Conservation (phyloP, 2,888 invertebrate species). For the Saturnia pavonia region DNA sequence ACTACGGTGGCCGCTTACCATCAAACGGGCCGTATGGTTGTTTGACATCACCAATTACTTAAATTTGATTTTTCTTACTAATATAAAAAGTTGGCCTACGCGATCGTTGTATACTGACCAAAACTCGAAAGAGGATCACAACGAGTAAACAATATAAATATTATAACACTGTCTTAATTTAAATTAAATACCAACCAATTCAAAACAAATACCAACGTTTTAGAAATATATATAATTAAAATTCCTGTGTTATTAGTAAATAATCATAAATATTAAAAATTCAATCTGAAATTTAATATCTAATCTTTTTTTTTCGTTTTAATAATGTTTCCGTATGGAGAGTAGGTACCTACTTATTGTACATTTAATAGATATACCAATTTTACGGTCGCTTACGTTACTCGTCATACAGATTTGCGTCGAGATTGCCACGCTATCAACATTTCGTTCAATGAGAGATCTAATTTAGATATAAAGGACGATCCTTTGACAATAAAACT, state of each 20-base stretch:
- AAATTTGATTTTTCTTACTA: too few species aligned
- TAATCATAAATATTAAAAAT: neutral
- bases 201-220: neutral
- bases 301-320: neutral
- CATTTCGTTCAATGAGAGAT: slow-evolving; percentile 54
- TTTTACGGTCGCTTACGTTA: slow-evolving; percentile 62
- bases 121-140: too few species aligned
- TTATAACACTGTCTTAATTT: too few species aligned
- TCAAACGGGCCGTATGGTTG: too few species aligned
- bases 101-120: too few species aligned
- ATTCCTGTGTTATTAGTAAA: neutral
- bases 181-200: too few species aligned
- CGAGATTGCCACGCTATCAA: slow-evolving; percentile 49
- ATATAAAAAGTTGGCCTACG: too few species aligned
- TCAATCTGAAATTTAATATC: neutral
- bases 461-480: slow-evolving; percentile 53
- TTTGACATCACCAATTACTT: too few species aligned
- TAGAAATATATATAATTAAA: neutral
- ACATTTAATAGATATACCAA: slow-evolving; percentile 35
- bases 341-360: slow-evolving; percentile 24
- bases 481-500: slow-evolving; percentile 14
- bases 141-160: too few species aligned
- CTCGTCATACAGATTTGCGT: slow-evolving; percentile 41
- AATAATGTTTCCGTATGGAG: slow-evolving; percentile 14
- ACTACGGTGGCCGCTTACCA: too few species aligned